These are phyloP conservation scores for Mallotus villosus DNA, from an alignment of 2,797 vertebrate species.

Conservation along the genomic window DNA sequence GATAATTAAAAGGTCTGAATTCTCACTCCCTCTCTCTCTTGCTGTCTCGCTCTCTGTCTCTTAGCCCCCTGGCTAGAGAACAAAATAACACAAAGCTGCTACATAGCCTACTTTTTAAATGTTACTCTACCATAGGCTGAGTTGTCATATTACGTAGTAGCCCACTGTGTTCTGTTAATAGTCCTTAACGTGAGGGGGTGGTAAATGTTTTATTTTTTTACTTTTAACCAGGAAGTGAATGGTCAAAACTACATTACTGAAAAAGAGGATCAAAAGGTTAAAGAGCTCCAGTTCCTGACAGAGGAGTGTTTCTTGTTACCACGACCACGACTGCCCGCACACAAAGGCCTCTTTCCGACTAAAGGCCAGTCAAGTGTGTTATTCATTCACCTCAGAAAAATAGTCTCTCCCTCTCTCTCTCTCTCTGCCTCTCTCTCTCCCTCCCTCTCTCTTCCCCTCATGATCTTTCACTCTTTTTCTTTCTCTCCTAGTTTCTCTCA, in stretches of 20 bases:
- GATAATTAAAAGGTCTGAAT: background rate
- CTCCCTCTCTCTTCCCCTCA: background rate
- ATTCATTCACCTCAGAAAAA: conserved; percentile 47
- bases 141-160: conserved; percentile 16
- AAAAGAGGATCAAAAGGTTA: conserved; percentile 63
- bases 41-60: too few species aligned
- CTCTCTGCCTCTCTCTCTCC: too few species aligned
- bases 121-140: background rate
- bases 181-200: conserved; percentile 7
- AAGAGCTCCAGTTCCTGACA: conserved; percentile 57
- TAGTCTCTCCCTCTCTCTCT: conserved; percentile 28
- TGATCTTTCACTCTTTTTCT: too few species aligned
- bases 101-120: conserved; percentile 24
- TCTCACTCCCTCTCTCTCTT: background rate
- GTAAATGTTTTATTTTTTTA: conserved; percentile 14
- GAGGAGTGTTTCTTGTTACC: conserved; percentile 60
- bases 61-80: background rate
- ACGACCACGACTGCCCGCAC: conserved; percentile 49
- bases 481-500: too few species aligned
- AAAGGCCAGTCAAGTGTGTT: conserved; percentile 51
- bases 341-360: conserved; percentile 58
- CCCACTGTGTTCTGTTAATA: too few species aligned
- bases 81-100: conserved; percentile 17
- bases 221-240: conserved; percentile 19
- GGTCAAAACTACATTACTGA: conserved; percentile 41